Base-by-base conservation (phyloP, 2,113 vertebrate genomes). In the Oryzias javanicus region DNA sequence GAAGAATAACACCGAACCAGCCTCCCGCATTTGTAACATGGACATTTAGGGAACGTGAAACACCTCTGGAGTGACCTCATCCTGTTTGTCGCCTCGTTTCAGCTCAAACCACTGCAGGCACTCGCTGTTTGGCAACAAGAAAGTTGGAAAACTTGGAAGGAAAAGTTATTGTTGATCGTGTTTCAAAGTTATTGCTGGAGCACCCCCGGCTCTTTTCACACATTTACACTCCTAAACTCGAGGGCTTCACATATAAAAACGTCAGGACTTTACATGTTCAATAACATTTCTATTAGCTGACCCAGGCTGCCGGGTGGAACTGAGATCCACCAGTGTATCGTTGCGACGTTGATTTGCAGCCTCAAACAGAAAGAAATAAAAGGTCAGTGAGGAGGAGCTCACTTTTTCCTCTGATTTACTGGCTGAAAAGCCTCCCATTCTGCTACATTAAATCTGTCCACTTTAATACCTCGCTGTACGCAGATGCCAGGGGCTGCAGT, bases 1-100 rank as follows among this genome's bases (percentile, higher is more conserved):
- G 85, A 83, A 87, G 72, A 79, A 84, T 88, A 86, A 86, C 81
- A 74, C 76, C 62, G 61, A 70, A 72, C 63, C 63, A 72, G 84
- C 86, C 78, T 76, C 72, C 78, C 78, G 54, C 55, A 81, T 74
- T 35, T 60, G 72, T 75, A 82, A 85, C 82, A 70, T 67, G 68
- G 77, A 35, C 45, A 14, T 83, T 73, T 77, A 15, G 0, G 0
- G 47, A 49, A 58, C 49, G 58, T 50, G 72, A 67, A 79, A 76
- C 65, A 79, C 76, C 66, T 83, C 50, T 60, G 49, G 20, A 20
- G 55, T 72, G 74, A 74, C 51, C 51, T 82, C 70, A 74, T 80
- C 72, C 48, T 45, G 14, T 53, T 42, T 18, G 57, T 71, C 35
- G 10, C 6, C 14, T 57, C 6, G 12, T 69, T 59, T 49, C 59